phyloP scores from a whole-genome alignment of 2,113 vertebrate genomes.

The Phyllostomus hastatus region DNA sequence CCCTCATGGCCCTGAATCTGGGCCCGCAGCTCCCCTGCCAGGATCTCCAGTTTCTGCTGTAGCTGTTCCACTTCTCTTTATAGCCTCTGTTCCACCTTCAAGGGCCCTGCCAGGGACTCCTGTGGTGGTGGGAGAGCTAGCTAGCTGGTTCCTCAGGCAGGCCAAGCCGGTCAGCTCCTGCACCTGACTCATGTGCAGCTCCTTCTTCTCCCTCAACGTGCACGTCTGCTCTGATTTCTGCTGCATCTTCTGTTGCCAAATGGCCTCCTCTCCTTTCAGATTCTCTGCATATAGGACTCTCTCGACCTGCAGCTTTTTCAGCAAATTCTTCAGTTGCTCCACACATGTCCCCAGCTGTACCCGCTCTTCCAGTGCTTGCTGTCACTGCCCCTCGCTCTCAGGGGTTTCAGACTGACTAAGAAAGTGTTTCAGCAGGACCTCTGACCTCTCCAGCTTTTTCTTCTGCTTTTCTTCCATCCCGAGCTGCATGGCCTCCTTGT shows the following conservation, averaged over 20 bases:
- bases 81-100: slow-evolving; percentile 84
- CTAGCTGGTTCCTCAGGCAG: slow-evolving; percentile 84
- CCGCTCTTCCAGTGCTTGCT: slow-evolving; percentile 88
- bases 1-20: slow-evolving; percentile 93
- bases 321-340: slow-evolving; percentile 87
- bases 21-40: slow-evolving; percentile 84
- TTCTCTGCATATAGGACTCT: slow-evolving; percentile 89
- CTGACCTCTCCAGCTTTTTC: slow-evolving; percentile 90
- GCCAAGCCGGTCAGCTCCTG: slow-evolving; percentile 84
- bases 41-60: slow-evolving; percentile 84
- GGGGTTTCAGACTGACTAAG: slow-evolving; percentile 85
- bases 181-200: slow-evolving; percentile 80
- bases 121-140: slow-evolving; percentile 86
- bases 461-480: slow-evolving; percentile 89
- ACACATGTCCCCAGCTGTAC: slow-evolving; percentile 83
- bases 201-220: slow-evolving; percentile 88
- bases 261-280: slow-evolving; percentile 85
- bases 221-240: slow-evolving; percentile 89
- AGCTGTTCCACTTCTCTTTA: slow-evolving; percentile 82
- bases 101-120: slow-evolving; percentile 79
- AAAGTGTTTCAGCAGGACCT: slow-evolving; percentile 95
- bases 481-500: slow-evolving; percentile 83
- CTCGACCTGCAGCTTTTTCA: slow-evolving; percentile 87
- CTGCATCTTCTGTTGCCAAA: slow-evolving; percentile 92
- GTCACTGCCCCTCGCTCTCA: slow-evolving; percentile 87